Conservation (phyloP, 2,888 invertebrate species). For the Busseola fusca region DNA sequence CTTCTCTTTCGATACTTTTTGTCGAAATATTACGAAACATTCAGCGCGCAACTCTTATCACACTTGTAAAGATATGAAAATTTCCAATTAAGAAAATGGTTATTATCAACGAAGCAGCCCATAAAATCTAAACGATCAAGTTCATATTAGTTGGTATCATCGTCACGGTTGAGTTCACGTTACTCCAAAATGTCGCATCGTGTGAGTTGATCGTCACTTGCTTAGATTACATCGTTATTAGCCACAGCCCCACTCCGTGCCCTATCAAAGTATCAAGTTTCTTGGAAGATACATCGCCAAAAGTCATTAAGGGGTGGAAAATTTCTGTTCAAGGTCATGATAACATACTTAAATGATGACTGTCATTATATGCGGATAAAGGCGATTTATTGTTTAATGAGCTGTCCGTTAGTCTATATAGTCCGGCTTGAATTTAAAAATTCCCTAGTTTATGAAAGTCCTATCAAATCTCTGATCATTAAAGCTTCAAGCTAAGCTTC, state of each 20-base stretch:
- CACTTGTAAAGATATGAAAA: constrained; percentile 32
- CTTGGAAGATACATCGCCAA: constrained; percentile 14
- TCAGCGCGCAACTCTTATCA: neutral
- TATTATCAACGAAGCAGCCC: constrained; percentile 31
- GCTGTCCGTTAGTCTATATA: neutral
- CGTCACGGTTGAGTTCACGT: constrained; percentile 18
- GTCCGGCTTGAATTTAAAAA: neutral
- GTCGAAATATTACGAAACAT: neutral
- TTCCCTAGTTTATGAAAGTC: constrained; percentile 8
- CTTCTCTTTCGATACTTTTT: neutral
- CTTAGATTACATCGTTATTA: constrained; percentile 23
- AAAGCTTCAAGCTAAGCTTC: neutral
- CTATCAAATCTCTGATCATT: constrained; percentile 7
- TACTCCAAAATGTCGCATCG: constrained; percentile 34
- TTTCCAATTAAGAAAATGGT: constrained; percentile 64
- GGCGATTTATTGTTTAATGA: constrained; percentile 15
- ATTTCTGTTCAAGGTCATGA: constrained; percentile 24
- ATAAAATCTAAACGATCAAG: constrained; percentile 11
- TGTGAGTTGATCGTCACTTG: constrained; percentile 12
- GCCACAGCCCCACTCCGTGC: constrained; percentile 2
- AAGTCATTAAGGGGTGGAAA: constrained; percentile 16
- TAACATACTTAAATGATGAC: constrained; percentile 11
- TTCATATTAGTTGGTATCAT: constrained; percentile 13
- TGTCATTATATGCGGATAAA: constrained; percentile 21
- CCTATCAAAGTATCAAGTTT: constrained; percentile 41